Evolutionary conservation across 2,888 invertebrate species (phyloP), one percentile per base, ranked within the genome.

Genomic region (Choreutis nemorana): DNA sequence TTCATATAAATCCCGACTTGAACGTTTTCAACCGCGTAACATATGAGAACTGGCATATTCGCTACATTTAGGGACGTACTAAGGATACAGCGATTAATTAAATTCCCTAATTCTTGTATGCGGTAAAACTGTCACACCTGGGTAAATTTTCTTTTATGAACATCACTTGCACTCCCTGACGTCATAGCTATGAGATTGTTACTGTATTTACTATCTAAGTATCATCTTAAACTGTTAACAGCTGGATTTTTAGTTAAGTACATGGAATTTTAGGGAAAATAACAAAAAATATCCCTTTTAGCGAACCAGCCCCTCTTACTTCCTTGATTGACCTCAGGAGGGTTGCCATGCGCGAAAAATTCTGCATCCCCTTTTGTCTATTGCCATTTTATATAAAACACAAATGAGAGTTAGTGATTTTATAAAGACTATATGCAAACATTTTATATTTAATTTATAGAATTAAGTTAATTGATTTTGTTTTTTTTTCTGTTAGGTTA

Each of bases 121-220:
- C 73, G 73, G 77, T 72, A 67, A 65, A 53, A 50, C 55, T 60
- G 58, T 55, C 55, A 55, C 62, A 59, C 64, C 62, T 33, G 57
- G 55, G 51, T 44, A 47, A 35, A 43, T 24, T 42, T 45, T 52
- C 45, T 35, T 44, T 56, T 53, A 41, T 41, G 46, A 44, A 48
- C 48, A 44, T 48, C 55, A 52, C 50, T 42, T 40, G 45, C 63
- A 56, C 59, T 54, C 39, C 46, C 44, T 44, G 38, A 42, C 35
- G 48, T 39, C 62, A 61, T 66, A 42, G 52, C 54, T 51, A 3
- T 9, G 9, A 4, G 15, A 14, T 14, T 35, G 40, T 41, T 36
- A 34, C 36, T 29, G 37, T 28, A 29, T 41, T 41, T 47, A 47
- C 60, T 55, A 63, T 56, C 55, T 62, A 49, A 52, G 50, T 48